A percentile compares a stretch with the other conserved stretches of the same genome.
These are phyloP conservation scores for Polietes domitor DNA, from an alignment of 2,888 invertebrate genomes.

Conservation along the genomic window DNA sequence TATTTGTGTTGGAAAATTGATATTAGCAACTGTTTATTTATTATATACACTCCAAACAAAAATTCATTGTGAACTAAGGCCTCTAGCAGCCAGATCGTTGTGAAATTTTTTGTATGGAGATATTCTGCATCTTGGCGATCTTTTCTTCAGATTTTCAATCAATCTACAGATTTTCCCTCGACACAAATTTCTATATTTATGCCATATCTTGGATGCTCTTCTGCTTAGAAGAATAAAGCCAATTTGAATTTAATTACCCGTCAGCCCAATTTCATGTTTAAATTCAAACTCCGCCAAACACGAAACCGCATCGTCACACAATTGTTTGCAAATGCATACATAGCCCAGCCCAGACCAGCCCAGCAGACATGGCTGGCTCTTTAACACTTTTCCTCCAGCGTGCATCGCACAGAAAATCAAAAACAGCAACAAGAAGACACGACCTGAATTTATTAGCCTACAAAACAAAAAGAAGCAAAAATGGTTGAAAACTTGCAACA, in stretches of 20 bases:
- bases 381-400: constrained; percentile 21
- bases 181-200: too few relatives aligned
- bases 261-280: not conserved
- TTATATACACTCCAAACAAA: too few relatives aligned
- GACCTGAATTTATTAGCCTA: constrained; percentile 66
- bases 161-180: too few relatives aligned
- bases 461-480: constrained; percentile 53
- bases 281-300: not conserved
- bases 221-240: not conserved
- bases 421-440: not conserved
- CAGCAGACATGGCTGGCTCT: not conserved
- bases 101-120: too few relatives aligned
- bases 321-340: constrained; percentile 15
- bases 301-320: constrained; percentile 2
- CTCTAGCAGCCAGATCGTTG: too few relatives aligned
- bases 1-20: too few relatives aligned
- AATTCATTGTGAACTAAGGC: too few relatives aligned
- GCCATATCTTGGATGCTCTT: not conserved
- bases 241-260: not conserved
- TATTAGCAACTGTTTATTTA: too few relatives aligned
- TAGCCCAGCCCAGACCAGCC: not conserved
- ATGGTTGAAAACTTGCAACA: not conserved
- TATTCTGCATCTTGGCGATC: too few relatives aligned
- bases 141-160: too few relatives aligned
- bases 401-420: not conserved